Base-by-base conservation (phyloP, 2,888 invertebrate species). In the Synergus umbraculus region DNA sequence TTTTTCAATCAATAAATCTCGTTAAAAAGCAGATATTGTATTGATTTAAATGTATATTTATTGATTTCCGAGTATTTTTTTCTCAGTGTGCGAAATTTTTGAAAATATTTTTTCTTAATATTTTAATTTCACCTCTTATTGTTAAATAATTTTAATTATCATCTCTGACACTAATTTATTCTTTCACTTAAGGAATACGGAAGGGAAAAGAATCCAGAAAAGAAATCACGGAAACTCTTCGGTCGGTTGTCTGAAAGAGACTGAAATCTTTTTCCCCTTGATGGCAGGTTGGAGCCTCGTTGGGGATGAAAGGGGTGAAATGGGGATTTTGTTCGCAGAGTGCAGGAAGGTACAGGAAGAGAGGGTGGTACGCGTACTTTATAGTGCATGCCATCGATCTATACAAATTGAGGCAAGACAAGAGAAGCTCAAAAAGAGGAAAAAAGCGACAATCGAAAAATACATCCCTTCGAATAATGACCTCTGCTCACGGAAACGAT, bases 361-460 rank as follows among this genome's bases (percentile, higher is more conserved):
- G 86, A 88, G 89, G 89, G 86, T 89, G 89, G 89, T 89, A 89
- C 87, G 85, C 83, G 84, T 63, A 69, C 49, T 84, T 82, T 82
- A 84, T 80, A 83, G 85, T 84, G 84, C 88, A 85, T 89, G 86
- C 87, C 88, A 91, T 91, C 91, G 90, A 91, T 91, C 87, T 90
- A 86, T 85, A 83, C 82, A 78, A 79, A 83, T 82, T 82, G 82
- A 78, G 77, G 78, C 37, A 73, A 54, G 37, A 41, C 49, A 37
- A 73, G 73, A 54, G 54, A 73, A 54, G 49, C 37, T 29, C 8
- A 69, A 69, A 41, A 76, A 44, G 63, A 60, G 43, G 66, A 58
- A 46, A 76, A 78, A 78, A 79, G 79, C 79, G 77, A 37, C 81
- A 81, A 67, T 79, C 76, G 83, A 82, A 83, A 86, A 88, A 88